Evolutionary conservation across 2,797 vertebrate species (phyloP).

Genomic region (Enteromius fasciolatus): DNA sequence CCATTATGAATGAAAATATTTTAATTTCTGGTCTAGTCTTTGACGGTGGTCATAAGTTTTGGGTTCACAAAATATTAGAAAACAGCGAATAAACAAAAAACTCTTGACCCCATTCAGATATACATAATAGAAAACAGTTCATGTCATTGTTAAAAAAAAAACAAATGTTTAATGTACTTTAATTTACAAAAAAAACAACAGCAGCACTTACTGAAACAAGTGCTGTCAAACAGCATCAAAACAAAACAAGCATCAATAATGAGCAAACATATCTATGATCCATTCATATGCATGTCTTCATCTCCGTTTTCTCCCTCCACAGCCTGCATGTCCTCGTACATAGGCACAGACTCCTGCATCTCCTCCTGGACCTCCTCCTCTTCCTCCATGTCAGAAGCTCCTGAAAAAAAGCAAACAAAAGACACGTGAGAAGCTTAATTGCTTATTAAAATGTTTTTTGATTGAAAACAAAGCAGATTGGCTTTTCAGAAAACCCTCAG

Average conservation of each 20-base stretch:
- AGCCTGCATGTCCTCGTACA: slow-evolving; percentile 46
- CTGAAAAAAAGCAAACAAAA: slow-evolving; percentile 61
- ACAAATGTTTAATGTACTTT: slow-evolving; percentile 35
- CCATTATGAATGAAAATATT: not conserved
- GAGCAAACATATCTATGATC: slow-evolving; percentile 62
- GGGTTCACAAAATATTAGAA: not conserved
- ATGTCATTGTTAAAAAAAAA: slow-evolving; percentile 11
- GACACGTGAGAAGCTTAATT: not conserved
- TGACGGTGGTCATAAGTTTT: not conserved
- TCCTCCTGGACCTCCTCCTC: slow-evolving; percentile 55
- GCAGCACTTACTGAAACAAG: slow-evolving; percentile 1
- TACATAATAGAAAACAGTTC: not conserved
- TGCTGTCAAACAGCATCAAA: not conserved
- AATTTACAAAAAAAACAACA: slow-evolving; percentile 38
- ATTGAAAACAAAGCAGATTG: not conserved
- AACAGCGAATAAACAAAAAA: not conserved
- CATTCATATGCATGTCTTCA: slow-evolving; percentile 82
- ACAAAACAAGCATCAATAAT: not conserved
- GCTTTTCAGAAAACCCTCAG: not conserved
- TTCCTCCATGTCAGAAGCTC: slow-evolving; percentile 73
- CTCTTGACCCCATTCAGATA: not conserved
- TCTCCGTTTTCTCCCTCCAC: slow-evolving; percentile 24
- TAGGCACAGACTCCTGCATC: slow-evolving; percentile 53
- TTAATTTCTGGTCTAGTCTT: not conserved
- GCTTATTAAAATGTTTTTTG: not conserved